Evolutionary conservation across 2,797 vertebrate species (phyloP).

Genomic region (Clarias laeviceps): DNA sequence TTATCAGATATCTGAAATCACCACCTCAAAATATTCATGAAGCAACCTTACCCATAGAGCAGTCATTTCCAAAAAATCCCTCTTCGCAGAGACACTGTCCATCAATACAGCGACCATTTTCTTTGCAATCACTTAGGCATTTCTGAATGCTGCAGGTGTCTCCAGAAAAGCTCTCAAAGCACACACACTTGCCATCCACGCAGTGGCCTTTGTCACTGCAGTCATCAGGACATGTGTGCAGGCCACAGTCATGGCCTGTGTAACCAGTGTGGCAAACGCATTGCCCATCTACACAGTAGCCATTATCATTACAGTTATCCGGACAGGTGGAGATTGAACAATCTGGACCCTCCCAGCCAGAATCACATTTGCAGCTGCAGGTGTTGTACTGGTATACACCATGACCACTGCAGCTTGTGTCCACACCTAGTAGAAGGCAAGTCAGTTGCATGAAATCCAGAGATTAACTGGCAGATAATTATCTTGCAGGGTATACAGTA

Average conservation of each 20-base stretch:
- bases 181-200: conserved; percentile 79
- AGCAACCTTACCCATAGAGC: conserved; percentile 72
- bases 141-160: conserved; percentile 79
- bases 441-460: neutral
- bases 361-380: conserved; percentile 80
- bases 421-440: conserved; percentile 65
- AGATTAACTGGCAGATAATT: neutral
- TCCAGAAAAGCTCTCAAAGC: conserved; percentile 74
- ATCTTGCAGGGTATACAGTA: neutral
- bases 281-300: conserved; percentile 77
- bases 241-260: conserved; percentile 79
- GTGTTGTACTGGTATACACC: conserved; percentile 75
- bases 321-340: conserved; percentile 83
- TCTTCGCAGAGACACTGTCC: conserved; percentile 82
- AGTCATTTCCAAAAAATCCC: conserved; percentile 81
- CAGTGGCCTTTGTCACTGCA: conserved; percentile 85
- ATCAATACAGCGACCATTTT: conserved; percentile 81
- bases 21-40: neutral
- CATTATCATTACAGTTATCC: conserved; percentile 79
- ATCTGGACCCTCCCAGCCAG: conserved; percentile 82
- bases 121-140: conserved; percentile 80
- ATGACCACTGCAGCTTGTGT: conserved; percentile 76
- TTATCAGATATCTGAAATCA: neutral
- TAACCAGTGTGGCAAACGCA: conserved; percentile 80
- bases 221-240: conserved; percentile 74